Conservation (phyloP, 92 coral and sea anemone genomes). For the Meandrina meandrites region DNA sequence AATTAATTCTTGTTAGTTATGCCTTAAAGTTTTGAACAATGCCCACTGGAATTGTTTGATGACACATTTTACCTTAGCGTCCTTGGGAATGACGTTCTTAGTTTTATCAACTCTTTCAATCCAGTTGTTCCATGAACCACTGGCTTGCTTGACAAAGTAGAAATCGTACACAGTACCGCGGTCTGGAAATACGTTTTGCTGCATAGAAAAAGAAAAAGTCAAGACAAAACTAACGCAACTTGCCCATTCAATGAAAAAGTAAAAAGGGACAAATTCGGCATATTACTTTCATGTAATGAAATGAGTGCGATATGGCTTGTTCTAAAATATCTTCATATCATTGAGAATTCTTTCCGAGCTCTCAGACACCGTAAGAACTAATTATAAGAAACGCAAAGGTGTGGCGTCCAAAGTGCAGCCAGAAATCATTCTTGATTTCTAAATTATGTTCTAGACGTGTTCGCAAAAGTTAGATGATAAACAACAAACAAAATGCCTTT, state of each 20-base stretch:
- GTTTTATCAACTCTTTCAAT: constrained; percentile 83
- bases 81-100: constrained; percentile 77
- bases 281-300: neutral
- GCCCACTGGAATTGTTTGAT: no score
- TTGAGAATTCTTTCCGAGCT: no score
- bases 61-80: constrained; percentile 72
- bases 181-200: constrained; percentile 99
- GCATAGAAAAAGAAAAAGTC: neutral
- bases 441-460: neutral
- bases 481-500: neutral
- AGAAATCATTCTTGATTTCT: neutral
- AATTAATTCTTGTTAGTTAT: neutral
- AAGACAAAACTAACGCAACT: neutral
- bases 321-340: neutral
- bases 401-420: neutral
- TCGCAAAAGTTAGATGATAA: neutral
- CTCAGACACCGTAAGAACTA: no score
- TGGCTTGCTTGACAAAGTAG: constrained; percentile 97
- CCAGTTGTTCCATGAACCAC: constrained; percentile 97
- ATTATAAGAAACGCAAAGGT: no score
- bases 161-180: constrained; percentile 96
- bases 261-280: neutral
- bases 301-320: neutral
- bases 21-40: no score
- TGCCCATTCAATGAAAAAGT: neutral